phyloP scores from a whole-genome alignment of 2,888 invertebrate genomes.

The Galeruca laticollis region DNA sequence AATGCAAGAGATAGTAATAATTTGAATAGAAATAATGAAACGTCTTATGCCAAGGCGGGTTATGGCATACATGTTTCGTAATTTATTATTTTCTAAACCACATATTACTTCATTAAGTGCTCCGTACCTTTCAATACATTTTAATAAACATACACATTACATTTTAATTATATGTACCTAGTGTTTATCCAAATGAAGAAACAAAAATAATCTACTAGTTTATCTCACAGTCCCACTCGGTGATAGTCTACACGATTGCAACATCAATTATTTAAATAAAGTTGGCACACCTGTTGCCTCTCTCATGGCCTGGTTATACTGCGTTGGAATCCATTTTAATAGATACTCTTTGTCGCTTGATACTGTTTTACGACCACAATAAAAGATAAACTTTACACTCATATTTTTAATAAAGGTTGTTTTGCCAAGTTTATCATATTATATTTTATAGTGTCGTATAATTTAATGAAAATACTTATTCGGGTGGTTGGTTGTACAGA shows the following conservation, averaged over 20 bases:
- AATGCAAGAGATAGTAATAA: too few relatives aligned
- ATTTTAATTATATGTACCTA: not conserved
- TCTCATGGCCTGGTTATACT: conserved; percentile 27
- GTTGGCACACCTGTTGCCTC: conserved; percentile 42
- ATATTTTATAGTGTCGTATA: conserved; percentile 41
- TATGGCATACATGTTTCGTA: too few relatives aligned
- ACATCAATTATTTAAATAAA: conserved; percentile 42
- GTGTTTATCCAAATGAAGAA: not conserved
- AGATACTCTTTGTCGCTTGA: conserved; percentile 43
- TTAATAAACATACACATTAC: not conserved
- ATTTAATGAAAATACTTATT: conserved; percentile 25
- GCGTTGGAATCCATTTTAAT: conserved; percentile 40
- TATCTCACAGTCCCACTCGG: conserved; percentile 1
- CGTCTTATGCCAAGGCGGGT: too few relatives aligned
- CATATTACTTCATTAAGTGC: too few relatives aligned
- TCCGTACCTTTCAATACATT: too few relatives aligned
- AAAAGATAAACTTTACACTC: conserved; percentile 45
- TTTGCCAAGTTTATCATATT: conserved; percentile 42
- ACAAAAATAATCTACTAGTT: conserved; percentile 13
- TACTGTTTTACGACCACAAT: conserved; percentile 40
- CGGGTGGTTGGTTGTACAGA: conserved; percentile 3
- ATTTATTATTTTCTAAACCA: too few relatives aligned
- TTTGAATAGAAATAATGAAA: too few relatives aligned
- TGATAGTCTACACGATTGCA: conserved; percentile 19
- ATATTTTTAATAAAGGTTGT: conserved; percentile 42